A percentile compares a stretch with the other conserved stretches of the same genome.
These are phyloP conservation scores for Tilapia sparmanii DNA, from an alignment of 2,113 vertebrate species.

Conservation along the genomic window DNA sequence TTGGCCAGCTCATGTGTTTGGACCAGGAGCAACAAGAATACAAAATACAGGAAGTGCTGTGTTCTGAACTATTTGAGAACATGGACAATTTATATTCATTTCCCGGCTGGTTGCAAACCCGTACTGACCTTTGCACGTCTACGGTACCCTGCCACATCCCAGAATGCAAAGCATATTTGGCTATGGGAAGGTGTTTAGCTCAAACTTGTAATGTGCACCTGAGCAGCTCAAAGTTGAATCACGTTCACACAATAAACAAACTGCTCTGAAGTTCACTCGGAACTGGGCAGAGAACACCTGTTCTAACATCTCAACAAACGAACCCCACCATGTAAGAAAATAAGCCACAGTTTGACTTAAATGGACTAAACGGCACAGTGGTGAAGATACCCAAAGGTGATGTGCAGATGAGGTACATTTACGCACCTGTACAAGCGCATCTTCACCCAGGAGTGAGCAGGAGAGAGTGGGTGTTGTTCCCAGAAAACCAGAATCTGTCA, in stretches of 20 bases:
- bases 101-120: background rate
- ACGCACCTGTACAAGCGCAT: constrained; percentile 92
- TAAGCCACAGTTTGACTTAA: background rate
- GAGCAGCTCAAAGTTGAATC: background rate
- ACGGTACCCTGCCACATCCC: background rate
- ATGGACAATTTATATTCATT: background rate
- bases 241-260: background rate
- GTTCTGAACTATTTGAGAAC: background rate
- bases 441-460: constrained; percentile 93
- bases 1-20: background rate
- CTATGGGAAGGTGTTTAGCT: background rate
- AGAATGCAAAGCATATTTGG: background rate
- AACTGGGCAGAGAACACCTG: background rate
- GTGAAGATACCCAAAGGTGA: background rate
- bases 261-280: background rate
- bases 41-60: background rate
- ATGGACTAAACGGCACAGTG: background rate
- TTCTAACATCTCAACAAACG: background rate
- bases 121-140: background rate
- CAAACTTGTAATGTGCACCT: background rate
- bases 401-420: background rate
- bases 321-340: background rate
- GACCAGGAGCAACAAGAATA: background rate
- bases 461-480: constrained; percentile 97
- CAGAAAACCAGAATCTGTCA: constrained; percentile 96